Conservation (phyloP, 1,140 invertebrate genomes). For the Drosophila navojoa region DNA sequence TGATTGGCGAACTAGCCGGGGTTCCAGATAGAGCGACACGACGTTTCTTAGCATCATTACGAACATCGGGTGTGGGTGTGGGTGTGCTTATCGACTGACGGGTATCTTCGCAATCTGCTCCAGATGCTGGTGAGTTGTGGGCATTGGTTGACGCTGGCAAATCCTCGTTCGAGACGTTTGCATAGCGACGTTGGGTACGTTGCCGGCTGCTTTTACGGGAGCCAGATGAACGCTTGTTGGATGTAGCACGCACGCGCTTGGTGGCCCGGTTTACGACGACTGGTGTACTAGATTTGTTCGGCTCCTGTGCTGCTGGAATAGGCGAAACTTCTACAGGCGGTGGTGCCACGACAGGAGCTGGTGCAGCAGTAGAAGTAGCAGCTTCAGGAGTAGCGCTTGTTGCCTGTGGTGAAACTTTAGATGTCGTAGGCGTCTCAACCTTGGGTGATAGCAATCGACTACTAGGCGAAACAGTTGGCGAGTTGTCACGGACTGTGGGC, state of each 20-base stretch:
- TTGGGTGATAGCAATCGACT: constrained; percentile 5
- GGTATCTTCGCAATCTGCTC: constrained; percentile 50
- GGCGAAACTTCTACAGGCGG: constrained; percentile 1
- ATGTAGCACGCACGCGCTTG: constrained; percentile 63
- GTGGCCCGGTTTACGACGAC: constrained; percentile 7
- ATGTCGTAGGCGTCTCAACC: constrained; percentile 5
- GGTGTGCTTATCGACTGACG: constrained; percentile 46
- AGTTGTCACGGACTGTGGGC: constrained; percentile 21
- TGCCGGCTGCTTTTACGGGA: constrained; percentile 77
- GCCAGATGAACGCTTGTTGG: constrained; percentile 55
- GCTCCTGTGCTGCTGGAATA: neutral
- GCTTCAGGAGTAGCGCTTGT: neutral
- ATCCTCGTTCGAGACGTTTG: constrained; percentile 11
- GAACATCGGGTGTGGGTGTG: constrained; percentile 50
- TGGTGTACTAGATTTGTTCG: constrained; percentile 1
- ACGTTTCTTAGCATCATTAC: constrained; percentile 58
- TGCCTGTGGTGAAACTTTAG: constrained; percentile 1
- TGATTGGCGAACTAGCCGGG: constrained; percentile 53
- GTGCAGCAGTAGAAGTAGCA: neutral
- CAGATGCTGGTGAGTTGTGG: constrained; percentile 19
- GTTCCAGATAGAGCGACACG: constrained; percentile 50
- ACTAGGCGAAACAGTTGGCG: constrained; percentile 38
- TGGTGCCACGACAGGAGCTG: neutral
- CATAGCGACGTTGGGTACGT: constrained; percentile 62
- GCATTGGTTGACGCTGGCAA: constrained; percentile 2